Evolutionary conservation across 1,140 invertebrate genomes (phyloP), one percentile per base, ranked within the genome.

Genomic region (Tribolium madens): DNA sequence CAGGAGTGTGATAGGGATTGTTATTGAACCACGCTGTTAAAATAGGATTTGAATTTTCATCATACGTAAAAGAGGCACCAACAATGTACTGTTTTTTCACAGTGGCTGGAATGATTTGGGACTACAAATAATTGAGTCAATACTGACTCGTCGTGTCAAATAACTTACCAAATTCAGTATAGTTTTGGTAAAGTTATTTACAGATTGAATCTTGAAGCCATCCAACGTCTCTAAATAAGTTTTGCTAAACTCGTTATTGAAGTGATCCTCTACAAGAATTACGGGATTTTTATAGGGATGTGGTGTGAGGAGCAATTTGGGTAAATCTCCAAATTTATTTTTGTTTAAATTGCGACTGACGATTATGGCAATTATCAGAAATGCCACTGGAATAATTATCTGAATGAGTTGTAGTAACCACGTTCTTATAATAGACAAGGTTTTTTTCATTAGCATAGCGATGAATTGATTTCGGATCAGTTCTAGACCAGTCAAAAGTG

Each of bases 1-100:
- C 82, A 0, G 91, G 88, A 33, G 92, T 89, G 83, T 95, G 94
- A 83, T 90, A 91, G 0, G 93, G 88, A 73, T 91, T 89, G 81
- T 91, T 91, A 68, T 91, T 91, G 78, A 91, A 90, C 89, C 90
- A 91, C 15, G 87, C 88, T 18, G 80, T 83, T 2, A 80, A 4
- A 83, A 75, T 1, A 82, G 81, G 33, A 0, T 76, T 75, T 0
- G 17, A 36, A 33, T 21, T 15, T n/a, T 13, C n/a, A 9, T 26
- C 4, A 57, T 18, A 42, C 13, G 21, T 12, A 70, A 85, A 84
- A 4, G 86, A 87, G 0, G 86, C 89, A 0, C 87, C 90, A 0
- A 87, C 83, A 15, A 90, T 80, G 71, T 88, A 88, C 18, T 87
- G 86, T 60, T 80, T 73, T 42, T 80, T 72, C 0, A 85, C 80